Percentiles rank a stretch among this genome's conserved stretches.
Evolutionary conservation across 1,140 invertebrate genomes (phyloP).

Genomic region (Daktulosphaira vitifoliae): DNA sequence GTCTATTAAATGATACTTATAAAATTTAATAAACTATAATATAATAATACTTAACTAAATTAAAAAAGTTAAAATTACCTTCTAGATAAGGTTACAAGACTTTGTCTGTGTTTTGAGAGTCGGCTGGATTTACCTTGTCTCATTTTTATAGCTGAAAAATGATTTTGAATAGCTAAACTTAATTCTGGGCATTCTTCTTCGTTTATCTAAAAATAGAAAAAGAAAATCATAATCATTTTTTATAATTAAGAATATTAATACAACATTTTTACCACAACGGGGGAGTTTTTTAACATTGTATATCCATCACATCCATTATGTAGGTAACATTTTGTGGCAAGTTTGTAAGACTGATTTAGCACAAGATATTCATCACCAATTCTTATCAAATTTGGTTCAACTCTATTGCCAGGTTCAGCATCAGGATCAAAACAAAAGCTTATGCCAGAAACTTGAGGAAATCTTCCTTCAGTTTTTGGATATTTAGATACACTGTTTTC

Average conservation of each 20-base stretch:
- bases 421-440: conserved; percentile 76
- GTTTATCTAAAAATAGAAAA: conserved; percentile 50
- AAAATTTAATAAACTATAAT: conserved; percentile 14
- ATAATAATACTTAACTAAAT: neutral
- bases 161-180: conserved; percentile 73
- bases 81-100: conserved; percentile 65
- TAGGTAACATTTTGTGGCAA: conserved; percentile 75
- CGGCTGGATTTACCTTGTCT: conserved; percentile 56
- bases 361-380: conserved; percentile 76
- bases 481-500: conserved; percentile 73
- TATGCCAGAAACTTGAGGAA: conserved; percentile 72
- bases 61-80: conserved; percentile 44
- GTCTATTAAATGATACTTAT: conserved; percentile 44
- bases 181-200: conserved; percentile 75
- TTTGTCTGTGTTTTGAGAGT: conserved; percentile 73
- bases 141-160: conserved; percentile 77
- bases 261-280: conserved; percentile 53
- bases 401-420: conserved; percentile 57
- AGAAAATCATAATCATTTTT: neutral
- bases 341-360: conserved; percentile 59
- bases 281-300: conserved; percentile 61
- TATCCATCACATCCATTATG: conserved; percentile 76
- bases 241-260: neutral
- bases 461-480: conserved; percentile 71
- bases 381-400: conserved; percentile 62